Evolutionary conservation across 2,113 vertebrate species (phyloP).

Genomic region (Otocyon megalotis): DNA sequence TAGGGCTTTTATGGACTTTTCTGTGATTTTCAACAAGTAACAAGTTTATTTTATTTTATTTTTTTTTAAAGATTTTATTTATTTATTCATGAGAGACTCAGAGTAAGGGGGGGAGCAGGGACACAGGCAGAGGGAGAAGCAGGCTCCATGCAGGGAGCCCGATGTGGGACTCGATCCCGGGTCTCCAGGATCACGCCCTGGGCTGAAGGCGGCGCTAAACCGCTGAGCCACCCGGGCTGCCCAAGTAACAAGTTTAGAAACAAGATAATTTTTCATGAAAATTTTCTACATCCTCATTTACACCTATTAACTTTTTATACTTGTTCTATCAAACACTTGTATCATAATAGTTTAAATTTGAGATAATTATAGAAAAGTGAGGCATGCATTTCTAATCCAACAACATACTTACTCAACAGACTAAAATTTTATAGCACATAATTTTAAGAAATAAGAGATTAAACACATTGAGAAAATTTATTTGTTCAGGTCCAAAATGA

Average conservation of each 20-base stretch:
- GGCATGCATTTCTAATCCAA: not conserved
- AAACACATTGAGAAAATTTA: not conserved
- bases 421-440: not conserved
- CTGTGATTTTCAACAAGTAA: not conserved
- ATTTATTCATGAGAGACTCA: too few species aligned
- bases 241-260: not conserved
- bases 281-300: not conserved
- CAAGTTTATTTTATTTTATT: too few species aligned
- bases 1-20: not conserved
- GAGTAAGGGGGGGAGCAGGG: too few species aligned
- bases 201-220: too few species aligned
- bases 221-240: too few species aligned
- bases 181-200: too few species aligned
- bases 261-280: not conserved
- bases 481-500: not conserved
- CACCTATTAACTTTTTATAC: not conserved
- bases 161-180: too few species aligned
- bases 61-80: too few species aligned
- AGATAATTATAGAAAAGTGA: not conserved
- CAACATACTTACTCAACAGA: not conserved
- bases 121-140: too few species aligned
- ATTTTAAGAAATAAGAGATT: conserved; percentile 3
- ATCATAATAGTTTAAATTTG: not conserved
- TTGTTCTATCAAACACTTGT: not conserved
- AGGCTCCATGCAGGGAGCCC: too few species aligned